A percentile compares a stretch with the other conserved stretches of the same genome.
These are phyloP conservation scores for Thereva nobilitata DNA, from an alignment of 2,888 invertebrate genomes.

Conservation along the genomic window DNA sequence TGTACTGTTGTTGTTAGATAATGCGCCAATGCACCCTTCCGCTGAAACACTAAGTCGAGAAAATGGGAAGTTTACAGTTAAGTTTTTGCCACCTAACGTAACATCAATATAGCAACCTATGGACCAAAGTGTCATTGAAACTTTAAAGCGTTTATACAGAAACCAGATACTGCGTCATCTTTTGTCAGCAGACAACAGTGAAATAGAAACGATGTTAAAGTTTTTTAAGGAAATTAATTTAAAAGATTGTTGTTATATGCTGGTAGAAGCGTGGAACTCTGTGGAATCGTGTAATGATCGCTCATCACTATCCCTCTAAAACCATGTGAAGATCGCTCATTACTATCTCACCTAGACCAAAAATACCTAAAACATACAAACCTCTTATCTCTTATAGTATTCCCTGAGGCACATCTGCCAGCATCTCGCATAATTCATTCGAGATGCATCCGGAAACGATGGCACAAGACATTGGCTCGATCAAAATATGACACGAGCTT, in stretches of 20 bases:
- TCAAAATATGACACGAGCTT: too few relatives aligned
- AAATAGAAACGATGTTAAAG: conserved; percentile 21
- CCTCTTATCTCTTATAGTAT: too few relatives aligned
- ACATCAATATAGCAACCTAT: conserved; percentile 30
- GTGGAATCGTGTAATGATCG: too few relatives aligned
- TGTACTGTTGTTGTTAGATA: conserved; percentile 20
- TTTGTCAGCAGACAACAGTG: conserved; percentile 25
- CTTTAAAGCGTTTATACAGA: conserved; percentile 26
- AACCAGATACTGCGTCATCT: conserved; percentile 25
- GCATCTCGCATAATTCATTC: too few relatives aligned
- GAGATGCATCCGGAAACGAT: too few relatives aligned
- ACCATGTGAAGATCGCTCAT: too few relatives aligned
- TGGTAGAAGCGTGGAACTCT: conserved; percentile 27
- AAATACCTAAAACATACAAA: too few relatives aligned
- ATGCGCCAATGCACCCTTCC: conserved; percentile 29
- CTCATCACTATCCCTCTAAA: too few relatives aligned
- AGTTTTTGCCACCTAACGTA: conserved; percentile 22
- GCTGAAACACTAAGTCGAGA: conserved; percentile 23
- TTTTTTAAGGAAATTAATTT: conserved; percentile 26
- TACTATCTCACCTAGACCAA: too few relatives aligned
- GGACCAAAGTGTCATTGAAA: conserved; percentile 27
- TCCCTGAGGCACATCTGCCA: too few relatives aligned
- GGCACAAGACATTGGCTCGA: too few relatives aligned
- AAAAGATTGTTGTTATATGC: too few relatives aligned
- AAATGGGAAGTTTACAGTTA: conserved; percentile 15